Evolutionary conservation across 2,113 vertebrate genomes (phyloP).

Genomic region (Pagrus major): DNA sequence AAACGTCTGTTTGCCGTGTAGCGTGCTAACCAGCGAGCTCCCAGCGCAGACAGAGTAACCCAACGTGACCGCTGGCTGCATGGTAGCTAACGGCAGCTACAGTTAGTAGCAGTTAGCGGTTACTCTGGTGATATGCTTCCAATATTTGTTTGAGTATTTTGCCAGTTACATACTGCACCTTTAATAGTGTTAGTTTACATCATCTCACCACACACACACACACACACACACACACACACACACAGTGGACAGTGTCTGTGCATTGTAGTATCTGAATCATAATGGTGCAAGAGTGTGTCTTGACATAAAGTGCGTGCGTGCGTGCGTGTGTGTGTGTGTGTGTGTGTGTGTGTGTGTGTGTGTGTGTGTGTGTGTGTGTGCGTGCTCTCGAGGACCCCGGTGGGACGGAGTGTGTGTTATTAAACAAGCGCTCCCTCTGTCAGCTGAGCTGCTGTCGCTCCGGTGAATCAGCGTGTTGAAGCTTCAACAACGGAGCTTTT

Average conservation of each 20-base stretch:
- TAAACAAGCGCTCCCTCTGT: conserved; percentile 45
- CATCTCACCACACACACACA: background rate
- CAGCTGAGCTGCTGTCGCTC: conserved; percentile 28
- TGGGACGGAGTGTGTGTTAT: conserved; percentile 30
- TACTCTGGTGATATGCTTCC: too few species aligned
- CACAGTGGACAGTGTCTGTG: background rate
- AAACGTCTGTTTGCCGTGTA: too few species aligned
- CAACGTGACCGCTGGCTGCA: too few species aligned
- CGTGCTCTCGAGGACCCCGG: too few species aligned
- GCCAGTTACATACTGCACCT: too few species aligned
- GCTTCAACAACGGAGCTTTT: conserved; percentile 41
- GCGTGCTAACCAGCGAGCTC: too few species aligned
- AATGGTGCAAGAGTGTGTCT: conserved; percentile 46
- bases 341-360: conserved; percentile 22
- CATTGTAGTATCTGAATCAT: conserved; percentile 23
- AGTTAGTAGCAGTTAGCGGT: too few species aligned
- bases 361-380: too few species aligned
- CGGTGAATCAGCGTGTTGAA: conserved; percentile 10
- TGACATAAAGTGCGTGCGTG: conserved; percentile 9
- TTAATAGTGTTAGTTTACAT: background rate
- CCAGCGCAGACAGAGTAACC: too few species aligned
- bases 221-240: conserved; percentile 19
- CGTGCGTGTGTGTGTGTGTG: conserved; percentile 24
- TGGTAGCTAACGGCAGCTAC: too few species aligned
- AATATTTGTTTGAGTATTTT: too few species aligned